These are phyloP conservation scores for Gymnothorax reevesii DNA, from an alignment of 2,797 vertebrate species.

Conservation along the genomic window DNA sequence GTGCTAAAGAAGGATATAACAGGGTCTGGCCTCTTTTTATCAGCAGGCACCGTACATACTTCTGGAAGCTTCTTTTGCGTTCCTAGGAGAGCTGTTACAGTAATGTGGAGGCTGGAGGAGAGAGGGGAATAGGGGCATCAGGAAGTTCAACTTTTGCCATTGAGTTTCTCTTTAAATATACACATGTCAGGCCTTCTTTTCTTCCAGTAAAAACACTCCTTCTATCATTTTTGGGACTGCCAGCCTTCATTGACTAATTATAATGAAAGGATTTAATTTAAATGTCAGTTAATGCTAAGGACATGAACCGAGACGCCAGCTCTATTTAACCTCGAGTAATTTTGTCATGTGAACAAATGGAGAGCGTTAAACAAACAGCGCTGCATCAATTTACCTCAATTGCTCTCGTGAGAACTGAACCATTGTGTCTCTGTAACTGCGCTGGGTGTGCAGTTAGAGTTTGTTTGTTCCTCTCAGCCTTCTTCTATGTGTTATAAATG, in stretches of 20 bases:
- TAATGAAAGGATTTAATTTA: neutral
- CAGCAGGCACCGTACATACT: neutral
- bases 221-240: neutral
- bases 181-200: neutral
- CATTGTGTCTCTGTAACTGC: neutral
- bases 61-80: constrained; percentile 1
- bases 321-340: neutral
- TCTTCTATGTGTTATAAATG: no score
- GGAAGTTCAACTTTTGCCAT: neutral
- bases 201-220: neutral
- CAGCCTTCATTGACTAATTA: neutral
- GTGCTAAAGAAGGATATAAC: neutral
- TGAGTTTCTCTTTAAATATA: neutral
- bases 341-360: neutral
- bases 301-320: neutral
- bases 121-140: neutral
- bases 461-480: neutral
- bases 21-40: neutral
- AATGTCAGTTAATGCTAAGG: neutral
- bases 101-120: neutral
- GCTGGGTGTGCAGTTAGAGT: neutral
- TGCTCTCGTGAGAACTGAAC: neutral
- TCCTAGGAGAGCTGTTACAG: neutral
- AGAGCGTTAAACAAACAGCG: neutral
- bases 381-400: neutral